Conservation (phyloP, 2,888 invertebrate genomes). For the Caenorhabditis afra region DNA sequence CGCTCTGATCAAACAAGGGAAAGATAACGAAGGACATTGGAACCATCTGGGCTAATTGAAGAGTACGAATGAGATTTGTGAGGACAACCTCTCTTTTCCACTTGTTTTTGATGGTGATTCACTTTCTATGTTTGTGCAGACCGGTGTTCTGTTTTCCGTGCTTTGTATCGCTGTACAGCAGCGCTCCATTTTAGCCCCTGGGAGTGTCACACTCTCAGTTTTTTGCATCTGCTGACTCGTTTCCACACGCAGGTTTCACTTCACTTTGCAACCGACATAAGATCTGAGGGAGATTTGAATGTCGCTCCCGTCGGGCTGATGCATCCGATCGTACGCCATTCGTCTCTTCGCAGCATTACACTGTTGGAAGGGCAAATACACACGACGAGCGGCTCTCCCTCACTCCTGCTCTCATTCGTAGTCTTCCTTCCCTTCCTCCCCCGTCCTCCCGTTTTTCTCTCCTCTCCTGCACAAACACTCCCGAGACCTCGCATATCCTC, state of each 20-base stretch:
- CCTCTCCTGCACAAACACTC: constrained; percentile 51
- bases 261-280: constrained; percentile 29
- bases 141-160: constrained; percentile 19
- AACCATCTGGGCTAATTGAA: background rate
- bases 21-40: background rate
- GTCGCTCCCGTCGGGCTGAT: constrained; percentile 8
- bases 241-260: constrained; percentile 9
- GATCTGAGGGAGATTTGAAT: constrained; percentile 41
- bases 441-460: constrained; percentile 41
- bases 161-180: constrained; percentile 27
- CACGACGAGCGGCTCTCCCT: constrained; percentile 30
- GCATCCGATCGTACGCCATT: constrained; percentile 52
- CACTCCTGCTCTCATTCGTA: constrained; percentile 54
- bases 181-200: constrained; percentile 7
- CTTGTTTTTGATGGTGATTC: constrained; percentile 44
- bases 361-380: constrained; percentile 60
- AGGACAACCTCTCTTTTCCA: background rate
- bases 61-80: background rate
- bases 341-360: constrained; percentile 46
- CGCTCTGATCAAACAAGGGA: background rate
- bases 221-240: constrained; percentile 2
- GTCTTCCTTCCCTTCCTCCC: constrained; percentile 15
- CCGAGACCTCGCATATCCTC: constrained; percentile 51
- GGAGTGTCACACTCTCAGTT: constrained; percentile 42
- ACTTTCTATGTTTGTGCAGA: constrained; percentile 45